Conservation (phyloP, 2,113 vertebrate genomes). For the Atrichornis clamosus region DNA sequence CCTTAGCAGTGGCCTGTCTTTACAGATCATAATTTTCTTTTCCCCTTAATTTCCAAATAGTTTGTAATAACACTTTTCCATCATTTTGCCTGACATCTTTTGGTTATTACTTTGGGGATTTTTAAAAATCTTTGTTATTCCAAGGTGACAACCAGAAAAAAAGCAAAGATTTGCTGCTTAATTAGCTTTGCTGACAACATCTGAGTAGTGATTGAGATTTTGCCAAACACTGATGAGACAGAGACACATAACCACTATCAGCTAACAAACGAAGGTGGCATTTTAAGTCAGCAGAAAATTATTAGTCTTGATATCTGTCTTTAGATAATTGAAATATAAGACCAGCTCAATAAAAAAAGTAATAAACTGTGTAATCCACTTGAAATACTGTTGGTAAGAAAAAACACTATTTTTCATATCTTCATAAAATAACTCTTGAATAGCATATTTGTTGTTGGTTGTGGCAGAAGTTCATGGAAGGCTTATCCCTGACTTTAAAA, state of each 20-base stretch:
- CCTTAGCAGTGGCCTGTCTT: constrained; percentile 36
- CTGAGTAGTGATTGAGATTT: constrained; percentile 7
- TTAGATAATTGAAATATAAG: not conserved
- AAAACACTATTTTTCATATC: not conserved
- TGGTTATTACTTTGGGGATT: not conserved
- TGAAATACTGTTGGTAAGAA: not conserved
- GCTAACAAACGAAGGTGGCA: not conserved
- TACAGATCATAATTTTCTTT: constrained; percentile 36
- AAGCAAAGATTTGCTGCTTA: not conserved
- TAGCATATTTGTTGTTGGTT: not conserved
- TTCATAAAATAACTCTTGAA: not conserved
- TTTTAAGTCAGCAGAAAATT: not conserved
- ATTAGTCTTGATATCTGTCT: not conserved
- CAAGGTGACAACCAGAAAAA: not conserved
- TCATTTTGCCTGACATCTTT: not conserved
- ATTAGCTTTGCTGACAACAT: constrained; percentile 4
- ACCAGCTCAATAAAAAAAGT: not conserved
- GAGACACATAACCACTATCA: not conserved
- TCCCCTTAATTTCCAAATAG: constrained; percentile 27
- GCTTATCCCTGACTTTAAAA: not conserved
- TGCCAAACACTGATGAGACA: not conserved
- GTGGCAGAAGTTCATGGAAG: not conserved
- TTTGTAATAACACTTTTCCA: constrained; percentile 4
- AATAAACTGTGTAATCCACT: not conserved
- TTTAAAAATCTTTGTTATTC: not conserved